Conservation (phyloP, 2,888 invertebrate species). For the Sabatieria punctata region DNA sequence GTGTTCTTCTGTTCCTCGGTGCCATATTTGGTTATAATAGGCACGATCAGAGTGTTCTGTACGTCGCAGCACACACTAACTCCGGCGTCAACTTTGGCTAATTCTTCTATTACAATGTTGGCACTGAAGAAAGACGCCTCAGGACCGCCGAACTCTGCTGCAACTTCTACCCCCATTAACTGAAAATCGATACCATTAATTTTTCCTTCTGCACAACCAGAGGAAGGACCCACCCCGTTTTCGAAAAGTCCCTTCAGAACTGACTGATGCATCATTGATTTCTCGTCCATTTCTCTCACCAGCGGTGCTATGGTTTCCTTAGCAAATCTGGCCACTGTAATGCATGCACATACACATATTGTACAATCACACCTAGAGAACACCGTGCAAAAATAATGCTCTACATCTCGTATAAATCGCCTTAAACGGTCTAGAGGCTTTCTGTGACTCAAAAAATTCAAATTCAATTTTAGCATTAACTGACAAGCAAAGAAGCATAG, state of each 20-base stretch:
- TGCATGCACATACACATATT: too few relatives aligned
- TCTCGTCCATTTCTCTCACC: constrained; percentile 79
- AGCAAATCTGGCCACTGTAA: too few relatives aligned
- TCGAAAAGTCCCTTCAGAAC: constrained; percentile 64
- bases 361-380: too few relatives aligned
- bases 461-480: too few relatives aligned
- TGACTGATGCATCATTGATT: constrained; percentile 57
- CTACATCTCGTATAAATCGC: too few relatives aligned
- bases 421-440: too few relatives aligned
- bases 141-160: constrained; percentile 66
- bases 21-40: constrained; percentile 61
- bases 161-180: constrained; percentile 80
- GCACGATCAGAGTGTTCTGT: constrained; percentile 81
- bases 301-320: too few relatives aligned
- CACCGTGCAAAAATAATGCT: too few relatives aligned
- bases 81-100: constrained; percentile 77
- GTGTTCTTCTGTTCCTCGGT: constrained; percentile 72
- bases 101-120: constrained; percentile 73
- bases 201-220: too few relatives aligned
- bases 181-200: too few relatives aligned
- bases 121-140: constrained; percentile 75
- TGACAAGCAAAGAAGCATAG: too few relatives aligned
- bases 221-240: constrained; percentile 86
- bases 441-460: too few relatives aligned
- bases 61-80: constrained; percentile 76